phyloP scores from a whole-genome alignment of 1,140 invertebrate species.

The Mizuhopecten yessoensis region DNA sequence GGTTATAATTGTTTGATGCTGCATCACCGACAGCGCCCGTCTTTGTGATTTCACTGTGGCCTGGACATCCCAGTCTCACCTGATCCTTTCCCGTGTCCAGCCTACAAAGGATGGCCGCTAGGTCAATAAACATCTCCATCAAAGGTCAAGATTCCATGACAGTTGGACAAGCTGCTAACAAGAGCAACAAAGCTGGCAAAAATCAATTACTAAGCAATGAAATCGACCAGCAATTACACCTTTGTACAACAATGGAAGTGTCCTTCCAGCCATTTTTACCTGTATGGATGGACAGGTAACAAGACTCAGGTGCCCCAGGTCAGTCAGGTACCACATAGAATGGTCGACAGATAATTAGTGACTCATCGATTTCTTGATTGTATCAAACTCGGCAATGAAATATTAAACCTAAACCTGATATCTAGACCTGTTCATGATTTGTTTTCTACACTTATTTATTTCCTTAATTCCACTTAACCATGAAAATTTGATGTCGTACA shows the following conservation, averaged over 20 bases:
- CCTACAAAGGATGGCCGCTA: neutral
- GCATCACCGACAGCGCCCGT: too few relatives aligned
- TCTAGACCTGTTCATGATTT: neutral
- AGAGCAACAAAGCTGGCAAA: neutral
- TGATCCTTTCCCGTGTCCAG: too few relatives aligned
- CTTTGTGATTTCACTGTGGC: too few relatives aligned
- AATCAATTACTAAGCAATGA: slow-evolving; percentile 28
- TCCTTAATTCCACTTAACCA: neutral
- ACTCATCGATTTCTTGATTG: slow-evolving; percentile 14
- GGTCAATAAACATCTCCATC: slow-evolving; percentile 13
- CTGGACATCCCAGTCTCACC: too few relatives aligned
- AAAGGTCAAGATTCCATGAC: neutral
- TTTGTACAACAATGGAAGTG: neutral
- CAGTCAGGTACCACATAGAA: neutral
- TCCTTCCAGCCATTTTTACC: slow-evolving; percentile 13
- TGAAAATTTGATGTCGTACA: neutral
- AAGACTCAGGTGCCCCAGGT: neutral
- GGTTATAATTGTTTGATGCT: too few relatives aligned
- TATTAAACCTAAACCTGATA: neutral
- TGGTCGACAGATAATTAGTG: neutral
- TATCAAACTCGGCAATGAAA: neutral
- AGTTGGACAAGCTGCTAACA: slow-evolving; percentile 17
- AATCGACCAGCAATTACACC: neutral
- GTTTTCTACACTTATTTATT: neutral
- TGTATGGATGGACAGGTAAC: slow-evolving; percentile 25